phyloP scores from a whole-genome alignment of 2,888 invertebrate species.

The Ennomos fuscantarius region DNA sequence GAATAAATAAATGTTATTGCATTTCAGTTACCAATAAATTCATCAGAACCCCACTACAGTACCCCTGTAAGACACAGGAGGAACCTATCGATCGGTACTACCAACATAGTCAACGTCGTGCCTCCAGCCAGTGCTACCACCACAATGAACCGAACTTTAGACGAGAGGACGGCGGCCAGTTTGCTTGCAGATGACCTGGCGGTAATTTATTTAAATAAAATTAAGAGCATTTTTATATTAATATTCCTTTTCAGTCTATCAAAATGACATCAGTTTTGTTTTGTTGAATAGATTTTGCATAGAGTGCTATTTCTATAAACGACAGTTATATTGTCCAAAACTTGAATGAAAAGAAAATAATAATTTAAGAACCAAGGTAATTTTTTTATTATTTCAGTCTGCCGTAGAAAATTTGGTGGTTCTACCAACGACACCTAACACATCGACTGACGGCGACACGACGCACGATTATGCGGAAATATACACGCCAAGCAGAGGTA shows the following conservation, averaged over 20 bases:
- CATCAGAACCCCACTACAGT: constrained; percentile 80
- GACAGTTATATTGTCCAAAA: too few relatives aligned
- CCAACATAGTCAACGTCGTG: constrained; percentile 68
- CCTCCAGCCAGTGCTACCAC: constrained; percentile 63
- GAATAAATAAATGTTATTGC: constrained; percentile 2
- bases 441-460: constrained; percentile 87
- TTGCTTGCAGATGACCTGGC: constrained; percentile 86
- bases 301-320: too few relatives aligned
- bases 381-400: constrained; percentile 57
- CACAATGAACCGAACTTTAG: constrained; percentile 85
- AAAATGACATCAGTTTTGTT: too few relatives aligned
- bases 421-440: constrained; percentile 84
- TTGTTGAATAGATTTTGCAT: too few relatives aligned
- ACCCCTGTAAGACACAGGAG: constrained; percentile 79
- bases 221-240: too few relatives aligned
- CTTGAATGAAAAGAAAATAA: too few relatives aligned
- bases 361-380: too few relatives aligned
- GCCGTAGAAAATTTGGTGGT: constrained; percentile 84
- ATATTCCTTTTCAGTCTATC: too few relatives aligned
- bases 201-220: too few relatives aligned
- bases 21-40: constrained; percentile 60
- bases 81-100: constrained; percentile 79
- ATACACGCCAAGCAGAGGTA: constrained; percentile 95
- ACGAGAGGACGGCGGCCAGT: constrained; percentile 84
- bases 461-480: constrained; percentile 97